Evolutionary conservation across 1,140 invertebrate species (phyloP), one percentile per base, ranked within the genome.

Genomic region (Drosophila dunni): DNA sequence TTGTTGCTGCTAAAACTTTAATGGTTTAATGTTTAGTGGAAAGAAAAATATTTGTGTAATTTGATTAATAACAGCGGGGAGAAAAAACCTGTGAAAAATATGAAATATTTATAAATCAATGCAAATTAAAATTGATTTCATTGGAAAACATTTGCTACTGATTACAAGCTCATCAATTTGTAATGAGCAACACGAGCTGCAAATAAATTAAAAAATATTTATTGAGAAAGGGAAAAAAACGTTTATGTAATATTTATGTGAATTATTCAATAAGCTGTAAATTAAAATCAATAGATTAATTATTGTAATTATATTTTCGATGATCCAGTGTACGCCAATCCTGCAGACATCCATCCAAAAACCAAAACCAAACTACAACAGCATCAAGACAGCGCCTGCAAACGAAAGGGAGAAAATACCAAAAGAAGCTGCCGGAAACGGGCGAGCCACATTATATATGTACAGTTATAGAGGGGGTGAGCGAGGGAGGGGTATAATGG

Each of bases 301-400:
- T 84, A 83, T 78, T 42, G 63, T 81, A 57, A 60, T 61, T 51
- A 56, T 54, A 60, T 34, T 50, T 40, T 29, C 13, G 29, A 9
- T 48, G 20, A 44, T 61, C 57, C 69, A 45, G 5, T 29, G 24
- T 29, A 29, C 24, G 24, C 24, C 24, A 29, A 33, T 61, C 65
- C 51, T 84, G 74, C 79, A 81, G 24, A 56, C 74, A 57, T 75
- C 63, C 56, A 68, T 58, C 48, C 76, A 54, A 53, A 69, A 88
- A 79, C 79, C 84, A 83, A 88, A 76, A 79, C 83, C 83, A 86
- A 88, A 88, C 83, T 83, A 83, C 84, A 86, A 79, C 83, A 79
- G 82, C 70, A 53, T 34, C 60, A 66, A 51, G 70, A 33, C 54
- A 83, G 61, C 74, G 77, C 73, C 84, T 88, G 83, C 6, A 54